phyloP scores from a whole-genome alignment of 2,797 vertebrate species.

The Myripristis jacobus region DNA sequence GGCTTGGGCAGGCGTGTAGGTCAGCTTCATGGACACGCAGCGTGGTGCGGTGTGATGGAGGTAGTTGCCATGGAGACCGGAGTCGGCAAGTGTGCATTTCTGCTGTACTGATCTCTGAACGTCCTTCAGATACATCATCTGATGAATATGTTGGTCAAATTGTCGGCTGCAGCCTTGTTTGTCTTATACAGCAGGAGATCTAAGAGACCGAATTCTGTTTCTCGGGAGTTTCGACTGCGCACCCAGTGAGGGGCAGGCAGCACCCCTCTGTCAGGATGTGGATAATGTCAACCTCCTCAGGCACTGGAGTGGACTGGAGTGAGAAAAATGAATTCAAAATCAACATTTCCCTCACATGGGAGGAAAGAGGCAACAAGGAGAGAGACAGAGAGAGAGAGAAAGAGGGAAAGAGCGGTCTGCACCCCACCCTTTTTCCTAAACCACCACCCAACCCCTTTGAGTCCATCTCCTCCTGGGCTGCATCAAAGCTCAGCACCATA shows the following conservation, averaged over 20 bases:
- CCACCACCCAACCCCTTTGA: slow-evolving; percentile 3
- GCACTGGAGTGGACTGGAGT: background rate
- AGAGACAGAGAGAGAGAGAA: too few relatives aligned
- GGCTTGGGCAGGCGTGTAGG: slow-evolving; percentile 48
- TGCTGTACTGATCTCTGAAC: slow-evolving; percentile 54
- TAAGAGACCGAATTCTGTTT: slow-evolving; percentile 11
- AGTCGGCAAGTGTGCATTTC: slow-evolving; percentile 36
- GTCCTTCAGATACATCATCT: slow-evolving; percentile 49
- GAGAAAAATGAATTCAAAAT: background rate
- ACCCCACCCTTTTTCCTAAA: slow-evolving; percentile 16
- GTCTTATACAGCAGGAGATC: background rate
- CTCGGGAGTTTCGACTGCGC: background rate
- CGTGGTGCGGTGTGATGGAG: slow-evolving; percentile 54
- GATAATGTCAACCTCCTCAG: background rate
- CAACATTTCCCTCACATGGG: background rate
- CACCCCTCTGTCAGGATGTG: background rate
- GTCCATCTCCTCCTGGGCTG: slow-evolving; percentile 6
- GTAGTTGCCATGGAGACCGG: slow-evolving; percentile 77
- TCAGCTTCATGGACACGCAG: slow-evolving; percentile 66
- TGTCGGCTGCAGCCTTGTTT: slow-evolving; percentile 1
- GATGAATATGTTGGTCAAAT: slow-evolving; percentile 28
- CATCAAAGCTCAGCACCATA: slow-evolving; percentile 12
- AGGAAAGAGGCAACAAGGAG: background rate
- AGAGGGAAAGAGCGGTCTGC: background rate
- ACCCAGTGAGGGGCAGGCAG: background rate